Evolutionary conservation across 2,888 invertebrate species (phyloP), one percentile per base, ranked within the genome.

Genomic region (Antheraea yamamai): DNA sequence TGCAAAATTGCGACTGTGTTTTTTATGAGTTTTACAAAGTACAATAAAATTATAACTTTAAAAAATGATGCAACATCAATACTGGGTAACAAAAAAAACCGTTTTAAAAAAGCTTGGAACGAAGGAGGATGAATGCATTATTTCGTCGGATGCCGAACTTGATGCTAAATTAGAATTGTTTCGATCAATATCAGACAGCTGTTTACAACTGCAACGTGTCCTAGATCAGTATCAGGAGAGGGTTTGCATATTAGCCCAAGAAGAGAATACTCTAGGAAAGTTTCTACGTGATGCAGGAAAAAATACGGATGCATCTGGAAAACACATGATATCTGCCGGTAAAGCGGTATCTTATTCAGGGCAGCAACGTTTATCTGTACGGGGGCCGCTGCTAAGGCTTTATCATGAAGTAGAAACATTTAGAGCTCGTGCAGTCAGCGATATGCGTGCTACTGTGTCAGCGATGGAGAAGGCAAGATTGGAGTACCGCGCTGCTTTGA

Each of bases 401-500:
- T 98, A 99, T 91, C 98, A 99, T 89, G 98, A 98, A 92, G 98
- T 99, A n/a, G 99, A 99, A 89, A 99, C 99, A 20, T 99, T 99
- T 93, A 96, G 98, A 82, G 97, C 97, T 80, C 96, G 99, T 77
- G 99, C 99, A 0, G 98, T 99, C 10, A 97, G 97, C 74, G 99
- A 99, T 90, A 99, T 99, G 76, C 95, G 98, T 75, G 96, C 96
- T 75, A 99, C 99, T 1, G 97, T 99, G 7, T 96, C 97, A 74
- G 97, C 97, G 73, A 99, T 99, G 98, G 99, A 99, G 91, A 98
- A 98, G 87, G 97, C 98, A 7, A 96, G 99, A 77, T 99, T 98
- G 10, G 99, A 99, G 86, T 99, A 99, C 90, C 96, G 99, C 74
- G 99, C 98, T 0, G 97, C 98, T 0, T 92, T 98, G n/a, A 97